Base-by-base conservation (phyloP, 2,888 invertebrate genomes). In the Octonoba sinensis region DNA sequence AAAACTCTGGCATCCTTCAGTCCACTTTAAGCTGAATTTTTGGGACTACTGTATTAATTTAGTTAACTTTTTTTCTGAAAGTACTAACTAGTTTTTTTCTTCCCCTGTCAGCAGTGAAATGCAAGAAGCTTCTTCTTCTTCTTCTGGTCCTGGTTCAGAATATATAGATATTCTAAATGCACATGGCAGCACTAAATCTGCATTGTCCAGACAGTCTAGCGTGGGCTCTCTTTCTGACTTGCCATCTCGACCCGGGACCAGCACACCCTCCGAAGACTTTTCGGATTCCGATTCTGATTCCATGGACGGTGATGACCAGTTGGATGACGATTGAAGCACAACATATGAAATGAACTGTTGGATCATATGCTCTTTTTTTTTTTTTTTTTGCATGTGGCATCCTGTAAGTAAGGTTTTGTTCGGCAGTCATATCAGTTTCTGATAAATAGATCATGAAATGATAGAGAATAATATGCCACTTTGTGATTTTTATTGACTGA, bases 261-360 rank as follows among this genome's bases (percentile, higher is more conserved):
- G 84, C 54, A 84, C 81, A 15, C 81, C 81, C 36, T 84, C 84
- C 12, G 83, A 83, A 60, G 83, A 83, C 44, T 84, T 73, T 59
- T 82, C 84, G 0, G 84, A 82, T 36, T 82, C 82, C 47, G 84
- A 84, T 56, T 82, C 84, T 1, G 69, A 72, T 18, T 84, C 84
- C 15, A 47, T 82, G 22, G 76, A 70, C 44, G 83, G 75, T 13
- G 84, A 84, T 18, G 66, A 77, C 11, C 36, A 36, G 27, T 36
- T 36, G 36, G 36, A 36, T 36, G 36, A 36, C 36, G 36, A 36
- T 36, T 36, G 36, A 36, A 36, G 8, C 11, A 36, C n/a, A 70
- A 57, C 22, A 11, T 6, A 15, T n/a, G 49, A 70, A 6, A 18
- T 18, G 18, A 18, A 36, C 24, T 70, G 59, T 59, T 22, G 36